A percentile compares a stretch with the other conserved stretches of the same genome.
Conservation (phyloP, 2,888 invertebrate species). For the Pantelozetes paolii region DNA sequence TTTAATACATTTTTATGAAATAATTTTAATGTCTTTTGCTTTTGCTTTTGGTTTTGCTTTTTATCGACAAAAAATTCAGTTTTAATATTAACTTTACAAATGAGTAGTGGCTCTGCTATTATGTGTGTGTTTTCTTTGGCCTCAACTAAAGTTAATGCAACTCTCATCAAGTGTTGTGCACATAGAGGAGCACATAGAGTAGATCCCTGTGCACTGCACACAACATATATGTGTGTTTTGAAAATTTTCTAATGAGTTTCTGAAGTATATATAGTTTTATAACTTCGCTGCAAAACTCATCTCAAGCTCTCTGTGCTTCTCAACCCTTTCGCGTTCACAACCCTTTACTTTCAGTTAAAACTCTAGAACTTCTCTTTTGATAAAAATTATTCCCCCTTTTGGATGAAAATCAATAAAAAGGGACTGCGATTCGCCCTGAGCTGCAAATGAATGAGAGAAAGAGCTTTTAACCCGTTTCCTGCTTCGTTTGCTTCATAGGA, state of each 20-base stretch:
- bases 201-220: background rate
- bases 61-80: slow-evolving; percentile 24
- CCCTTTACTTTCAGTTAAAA: slow-evolving; percentile 31
- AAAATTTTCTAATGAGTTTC: slow-evolving; percentile 37
- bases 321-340: background rate
- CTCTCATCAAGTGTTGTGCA: slow-evolving; percentile 37
- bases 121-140: slow-evolving; percentile 20
- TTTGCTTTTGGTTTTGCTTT: background rate
- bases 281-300: slow-evolving; percentile 19
- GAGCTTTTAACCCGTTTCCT: slow-evolving; percentile 38
- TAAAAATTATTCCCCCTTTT: slow-evolving; percentile 35
- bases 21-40: slow-evolving; percentile 24
- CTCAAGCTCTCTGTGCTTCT: background rate
- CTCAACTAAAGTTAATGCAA: slow-evolving; percentile 34
- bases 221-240: slow-evolving; percentile 8
- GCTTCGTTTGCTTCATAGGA: slow-evolving; percentile 35
- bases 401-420: slow-evolving; percentile 34
- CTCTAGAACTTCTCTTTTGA: slow-evolving; percentile 15
- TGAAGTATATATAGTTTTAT: slow-evolving; percentile 37
- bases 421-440: slow-evolving; percentile 35
- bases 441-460: slow-evolving; percentile 36
- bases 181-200: background rate
- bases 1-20: slow-evolving; percentile 25
- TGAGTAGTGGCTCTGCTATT: background rate
- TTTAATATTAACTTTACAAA: slow-evolving; percentile 37